Percentiles rank a stretch among this genome's conserved stretches.
These are phyloP conservation scores for Steinernema scapterisci DNA, from an alignment of 2,888 invertebrate genomes.

Conservation along the genomic window DNA sequence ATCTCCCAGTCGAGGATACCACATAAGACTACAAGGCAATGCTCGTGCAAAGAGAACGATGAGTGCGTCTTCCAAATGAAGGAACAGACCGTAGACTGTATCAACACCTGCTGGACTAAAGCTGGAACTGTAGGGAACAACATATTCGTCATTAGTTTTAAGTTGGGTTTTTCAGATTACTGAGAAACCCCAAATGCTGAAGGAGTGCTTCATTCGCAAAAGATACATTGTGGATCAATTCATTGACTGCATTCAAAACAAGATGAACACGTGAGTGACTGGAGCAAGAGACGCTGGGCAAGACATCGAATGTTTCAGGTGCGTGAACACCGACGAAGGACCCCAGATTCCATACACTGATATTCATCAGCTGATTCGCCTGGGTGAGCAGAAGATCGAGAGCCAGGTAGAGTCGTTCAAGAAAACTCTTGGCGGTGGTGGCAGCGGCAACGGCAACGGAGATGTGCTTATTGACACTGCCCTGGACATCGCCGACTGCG, in stretches of 20 bases:
- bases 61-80: slow-evolving; percentile 51
- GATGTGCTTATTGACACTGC: slow-evolving; percentile 52
- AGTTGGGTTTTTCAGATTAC: slow-evolving; percentile 44
- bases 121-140: slow-evolving; percentile 33
- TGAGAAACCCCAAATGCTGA: slow-evolving; percentile 49
- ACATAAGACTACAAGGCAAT: slow-evolving; percentile 50
- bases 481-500: slow-evolving; percentile 56
- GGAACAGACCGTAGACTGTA: slow-evolving; percentile 53
- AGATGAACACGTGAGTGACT: slow-evolving; percentile 51
- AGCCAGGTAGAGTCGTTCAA: slow-evolving; percentile 52
- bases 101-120: slow-evolving; percentile 51
- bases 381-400: slow-evolving; percentile 54
- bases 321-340: slow-evolving; percentile 42
- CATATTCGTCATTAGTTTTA: not conserved
- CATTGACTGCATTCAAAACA: slow-evolving; percentile 53
- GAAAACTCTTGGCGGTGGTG: slow-evolving; percentile 47
- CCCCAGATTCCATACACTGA: slow-evolving; percentile 56
- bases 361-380: slow-evolving; percentile 52
- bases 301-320: slow-evolving; percentile 43
- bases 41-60: slow-evolving; percentile 55
- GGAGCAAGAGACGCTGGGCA: not conserved
- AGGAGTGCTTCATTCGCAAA: slow-evolving; percentile 52
- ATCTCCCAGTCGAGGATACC: slow-evolving; percentile 27
- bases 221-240: slow-evolving; percentile 53
- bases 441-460: slow-evolving; percentile 46